Evolutionary conservation across 2,888 invertebrate species (phyloP), one percentile per base, ranked within the genome.

Genomic region (Empis livida): DNA sequence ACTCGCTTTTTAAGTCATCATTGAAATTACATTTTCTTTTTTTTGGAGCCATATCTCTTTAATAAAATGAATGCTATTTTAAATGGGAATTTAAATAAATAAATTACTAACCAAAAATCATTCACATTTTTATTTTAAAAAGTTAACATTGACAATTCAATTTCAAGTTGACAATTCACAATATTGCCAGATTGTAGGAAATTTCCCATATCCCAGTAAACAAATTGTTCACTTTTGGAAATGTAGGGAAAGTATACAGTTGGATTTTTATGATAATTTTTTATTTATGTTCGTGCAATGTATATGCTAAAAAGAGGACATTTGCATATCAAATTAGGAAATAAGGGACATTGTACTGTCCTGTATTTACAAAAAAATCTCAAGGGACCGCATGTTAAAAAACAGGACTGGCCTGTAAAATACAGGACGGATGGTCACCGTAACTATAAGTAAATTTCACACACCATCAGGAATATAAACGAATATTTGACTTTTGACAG

Each of bases 361-460:
- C 20, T 20, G 20, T 20, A 41, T 41, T 23, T 41, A 5, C 27
- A 42, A 42, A 15, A 42, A 16, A 42, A 42, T 30, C 42, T 42
- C 42, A 42, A 42, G 42, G 42, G 31, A 42, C 16, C 9, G n/a
- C 27, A 42, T 31, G 31, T 42, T 15, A 30, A 42, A 42, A 42
- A 15, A 31, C 31, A 42, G 42, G 16, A 43, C 17, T 17, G 35
- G 17, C 35, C 17, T 35, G 35, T 43, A 43, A 39, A 42, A 46
- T 27, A 31, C 32, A 46, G 23, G 42, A 37, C 31, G 27, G 23
- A 23, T 20, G 43, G 20, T 27, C 20, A 37, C 20, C n/a, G 23
- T 39, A 42, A 32, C 9, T 10, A 32, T 32, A 20, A n/a, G n/a
- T n/a, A n/a, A n/a, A n/a, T n/a, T n/a, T n/a, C n/a, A n/a, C n/a